Conservation (phyloP, 2,113 vertebrate genomes). For the Oryctolagus cuniculus region mOryCun1.1 NC_091443.1:66807501-66808000, state of each 20-base stretch:
- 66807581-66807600: slow-evolving; percentile 83
- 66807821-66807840: background rate
- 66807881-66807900: background rate
- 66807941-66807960: background rate
- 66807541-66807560: slow-evolving; percentile 79
- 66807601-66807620: slow-evolving; percentile 39
- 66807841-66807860: background rate
- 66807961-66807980: background rate
- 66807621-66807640: slow-evolving; percentile 68
- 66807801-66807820: background rate
- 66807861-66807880: background rate
- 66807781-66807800: background rate
- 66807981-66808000: background rate
- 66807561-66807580: slow-evolving; percentile 80
- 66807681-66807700: slow-evolving; percentile 70
- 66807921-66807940: background rate
- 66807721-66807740: background rate
- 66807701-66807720: slow-evolving; percentile 37
- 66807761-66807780: background rate
- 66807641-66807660: slow-evolving; percentile 47
- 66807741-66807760: background rate
- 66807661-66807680: slow-evolving; percentile 40
- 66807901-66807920: background rate
- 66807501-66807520: slow-evolving; percentile 74
- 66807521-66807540: slow-evolving; percentile 70